Conservation (phyloP, 2,113 vertebrate species). For the Dasyprocta punctata region DNA sequence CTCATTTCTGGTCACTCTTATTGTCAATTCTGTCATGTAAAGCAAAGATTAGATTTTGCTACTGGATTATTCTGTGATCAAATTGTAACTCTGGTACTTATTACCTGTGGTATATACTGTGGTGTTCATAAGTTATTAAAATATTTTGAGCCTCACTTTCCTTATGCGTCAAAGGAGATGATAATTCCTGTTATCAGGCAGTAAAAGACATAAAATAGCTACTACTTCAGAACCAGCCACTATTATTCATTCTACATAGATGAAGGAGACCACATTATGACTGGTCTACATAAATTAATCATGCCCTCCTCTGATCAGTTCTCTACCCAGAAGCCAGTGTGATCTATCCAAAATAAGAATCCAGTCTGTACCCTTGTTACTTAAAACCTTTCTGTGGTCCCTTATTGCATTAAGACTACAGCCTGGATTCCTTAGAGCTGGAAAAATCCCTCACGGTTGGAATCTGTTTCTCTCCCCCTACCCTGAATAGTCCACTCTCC, state of each 20-base stretch:
- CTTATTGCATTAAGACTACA: not conserved
- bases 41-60: not conserved
- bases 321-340: not conserved
- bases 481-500: not conserved
- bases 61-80: not conserved
- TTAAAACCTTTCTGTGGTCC: not conserved
- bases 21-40: not conserved
- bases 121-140: slow-evolving; percentile 20
- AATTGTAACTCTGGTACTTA: not conserved
- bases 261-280: not conserved
- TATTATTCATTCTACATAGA: not conserved
- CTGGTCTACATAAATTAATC: not conserved
- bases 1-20: not conserved
- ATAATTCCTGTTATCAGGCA: not conserved
- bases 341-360: not conserved
- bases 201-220: slow-evolving; percentile 14
- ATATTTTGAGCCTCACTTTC: not conserved
- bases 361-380: not conserved
- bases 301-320: not conserved
- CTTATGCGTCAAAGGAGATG: not conserved
- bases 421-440: not conserved
- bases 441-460: not conserved
- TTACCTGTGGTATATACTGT: not conserved
- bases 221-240: not conserved
- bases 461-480: not conserved